Percentiles rank a stretch among this genome's conserved stretches.
Evolutionary conservation across 2,797 vertebrate species (phyloP).

Genomic region (Alauda arvensis): DNA sequence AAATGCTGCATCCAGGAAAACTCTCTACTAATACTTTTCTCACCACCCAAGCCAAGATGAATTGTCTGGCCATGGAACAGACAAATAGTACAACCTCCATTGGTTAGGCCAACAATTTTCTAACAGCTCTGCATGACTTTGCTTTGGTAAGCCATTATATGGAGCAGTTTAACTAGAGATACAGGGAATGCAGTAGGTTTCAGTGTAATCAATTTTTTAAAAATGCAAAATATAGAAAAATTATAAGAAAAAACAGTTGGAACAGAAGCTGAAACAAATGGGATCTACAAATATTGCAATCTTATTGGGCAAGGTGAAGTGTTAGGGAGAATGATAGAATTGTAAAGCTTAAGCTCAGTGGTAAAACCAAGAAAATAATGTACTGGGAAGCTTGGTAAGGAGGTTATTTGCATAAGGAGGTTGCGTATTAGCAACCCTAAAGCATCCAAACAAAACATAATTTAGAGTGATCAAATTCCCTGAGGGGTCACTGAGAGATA

Average conservation of each 20-base stretch:
- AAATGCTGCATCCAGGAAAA: background rate
- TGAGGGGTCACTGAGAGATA: background rate
- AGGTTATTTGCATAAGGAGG: background rate
- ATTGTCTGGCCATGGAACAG: background rate
- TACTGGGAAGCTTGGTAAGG: background rate
- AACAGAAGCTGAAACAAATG: background rate
- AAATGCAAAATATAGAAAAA: background rate
- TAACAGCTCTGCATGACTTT: background rate
- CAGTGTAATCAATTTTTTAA: background rate
- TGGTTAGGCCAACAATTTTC: background rate
- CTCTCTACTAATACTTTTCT: background rate
- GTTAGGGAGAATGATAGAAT: background rate
- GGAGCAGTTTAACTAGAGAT: background rate
- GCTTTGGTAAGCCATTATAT: background rate
- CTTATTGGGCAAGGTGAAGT: background rate
- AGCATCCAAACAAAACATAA: background rate
- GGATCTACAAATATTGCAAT: background rate
- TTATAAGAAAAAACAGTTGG: background rate
- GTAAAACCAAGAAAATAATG: background rate
- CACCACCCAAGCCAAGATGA: background rate
- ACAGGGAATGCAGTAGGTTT: background rate
- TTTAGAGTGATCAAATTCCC: background rate
- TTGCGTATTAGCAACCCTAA: background rate
- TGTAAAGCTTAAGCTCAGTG: background rate
- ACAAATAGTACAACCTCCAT: background rate